Evolutionary conservation across 1,140 invertebrate genomes (phyloP), one percentile per base, ranked within the genome.

Genomic region (Chrysoperla carnea): DNA sequence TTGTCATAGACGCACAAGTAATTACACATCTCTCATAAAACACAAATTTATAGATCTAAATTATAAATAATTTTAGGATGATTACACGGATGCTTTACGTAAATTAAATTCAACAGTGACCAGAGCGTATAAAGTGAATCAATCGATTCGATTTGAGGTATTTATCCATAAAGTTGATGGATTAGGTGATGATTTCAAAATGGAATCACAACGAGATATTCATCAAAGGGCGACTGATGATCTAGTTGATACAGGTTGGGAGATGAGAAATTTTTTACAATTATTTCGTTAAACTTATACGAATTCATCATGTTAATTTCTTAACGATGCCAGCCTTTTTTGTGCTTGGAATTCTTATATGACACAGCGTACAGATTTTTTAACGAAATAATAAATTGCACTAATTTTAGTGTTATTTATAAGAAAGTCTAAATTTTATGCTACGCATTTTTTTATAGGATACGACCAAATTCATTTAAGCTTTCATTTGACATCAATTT

Each of bases 151-250:
- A 58, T 99, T 99, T 73, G 95, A 99, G 73, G 93, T 87, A 23
- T 97, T 97, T 56, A 96, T 98, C 57, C 92, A 97, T 63, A 96
- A 96, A 75, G 91, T 98, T 5, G 94, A 98, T 69, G 92, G 93
- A 8, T 70, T 99, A n/a, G 90, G 87, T 36, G 93, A 98, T 68
- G 94, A 98, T 66, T 89, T 88, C 50, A 97, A 97, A 73, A 97
- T 97, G 72, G 93, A 97, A 70, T 90, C 90, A 31, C 94, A 97
- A 61, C 72, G 94, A 50, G 93, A 99, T 59, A 98, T 99, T 56
- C 91, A 97, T 62, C 92, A 97, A 48, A 67, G 90, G 54, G 90
- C 94, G 0, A 94, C 83, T 48, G 93, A 99, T 64, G 91, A 98
- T 64, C 69, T 99, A 29, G 70, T 73, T 38, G 93, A 97, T 66